Evolutionary conservation across 2,888 invertebrate species (phyloP).

Genomic region (Barypeithes pellucidus): DNA sequence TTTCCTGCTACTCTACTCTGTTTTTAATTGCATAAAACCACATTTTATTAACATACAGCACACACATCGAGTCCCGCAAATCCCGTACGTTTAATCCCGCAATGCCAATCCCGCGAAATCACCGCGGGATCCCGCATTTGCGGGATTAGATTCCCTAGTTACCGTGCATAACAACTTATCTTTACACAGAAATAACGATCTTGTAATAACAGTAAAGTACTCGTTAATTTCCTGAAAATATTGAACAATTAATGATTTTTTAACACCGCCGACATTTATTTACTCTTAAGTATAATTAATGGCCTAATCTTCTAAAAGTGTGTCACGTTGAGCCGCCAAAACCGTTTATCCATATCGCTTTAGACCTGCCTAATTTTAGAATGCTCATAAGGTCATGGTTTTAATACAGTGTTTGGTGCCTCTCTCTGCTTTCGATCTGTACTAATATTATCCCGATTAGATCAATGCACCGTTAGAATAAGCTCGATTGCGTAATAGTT

Average conservation of each 20-base stretch:
- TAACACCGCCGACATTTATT: conserved; percentile 27
- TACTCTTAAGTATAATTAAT: conserved; percentile 31
- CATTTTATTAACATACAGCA: too few species aligned
- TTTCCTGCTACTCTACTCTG: too few species aligned
- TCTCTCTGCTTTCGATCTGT: conserved; percentile 46
- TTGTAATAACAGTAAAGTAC: conserved; percentile 1
- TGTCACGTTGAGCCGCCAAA: conserved; percentile 25
- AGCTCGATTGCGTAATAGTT: conserved; percentile 25
- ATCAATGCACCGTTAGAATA: conserved; percentile 41
- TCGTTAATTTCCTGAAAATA: background rate
- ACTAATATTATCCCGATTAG: conserved; percentile 51
- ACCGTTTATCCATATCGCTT: conserved; percentile 31
- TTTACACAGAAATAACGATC: background rate
- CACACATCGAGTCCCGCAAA: too few species aligned
- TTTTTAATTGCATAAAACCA: too few species aligned
- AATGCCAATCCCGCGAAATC: too few species aligned
- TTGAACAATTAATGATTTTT: conserved; percentile 12
- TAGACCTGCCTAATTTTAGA: conserved; percentile 40
- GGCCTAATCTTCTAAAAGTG: conserved; percentile 24
- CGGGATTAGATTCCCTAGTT: too few species aligned
- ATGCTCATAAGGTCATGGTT: conserved; percentile 44
- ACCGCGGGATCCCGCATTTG: too few species aligned
- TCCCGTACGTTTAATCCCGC: too few species aligned
- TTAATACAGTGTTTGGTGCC: conserved; percentile 37
- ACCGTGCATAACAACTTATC: too few species aligned